Evolutionary conservation across 1,140 invertebrate species (phyloP).

Genomic region (Lepidurus packardi): DNA sequence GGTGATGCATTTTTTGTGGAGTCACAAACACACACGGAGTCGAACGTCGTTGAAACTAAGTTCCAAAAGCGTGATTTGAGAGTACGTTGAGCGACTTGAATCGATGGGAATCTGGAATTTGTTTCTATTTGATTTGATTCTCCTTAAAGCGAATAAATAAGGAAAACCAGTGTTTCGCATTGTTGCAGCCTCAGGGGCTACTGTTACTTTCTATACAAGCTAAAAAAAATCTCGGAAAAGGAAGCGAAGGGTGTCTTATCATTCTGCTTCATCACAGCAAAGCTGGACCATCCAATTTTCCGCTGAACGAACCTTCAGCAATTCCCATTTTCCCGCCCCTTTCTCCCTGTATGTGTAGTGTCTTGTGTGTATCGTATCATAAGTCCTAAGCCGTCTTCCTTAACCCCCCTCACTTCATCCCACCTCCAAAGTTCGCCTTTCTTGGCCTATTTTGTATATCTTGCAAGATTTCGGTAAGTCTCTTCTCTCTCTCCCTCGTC

Average conservation of each 20-base stretch:
- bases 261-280: conserved; percentile 15
- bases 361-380: conserved; percentile 11
- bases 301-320: conserved; percentile 21
- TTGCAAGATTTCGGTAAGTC: not conserved
- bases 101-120: too few relatives aligned
- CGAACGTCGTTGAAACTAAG: too few relatives aligned
- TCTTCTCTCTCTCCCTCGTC: not conserved
- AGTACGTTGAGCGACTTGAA: too few relatives aligned
- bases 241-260: conserved; percentile 21
- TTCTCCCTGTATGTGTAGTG: not conserved
- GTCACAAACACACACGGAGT: too few relatives aligned
- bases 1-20: too few relatives aligned
- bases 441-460: conserved; percentile 4
- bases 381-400: not conserved
- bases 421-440: not conserved
- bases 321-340: not conserved
- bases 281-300: conserved; percentile 21
- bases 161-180: too few relatives aligned
- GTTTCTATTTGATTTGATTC: too few relatives aligned
- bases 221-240: not conserved
- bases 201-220: not conserved
- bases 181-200: too few relatives aligned
- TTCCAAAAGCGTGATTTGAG: too few relatives aligned
- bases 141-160: too few relatives aligned
- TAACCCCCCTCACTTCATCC: not conserved